Base-by-base conservation (phyloP, 2,113 vertebrate genomes). In the Climacteris rufus region DNA sequence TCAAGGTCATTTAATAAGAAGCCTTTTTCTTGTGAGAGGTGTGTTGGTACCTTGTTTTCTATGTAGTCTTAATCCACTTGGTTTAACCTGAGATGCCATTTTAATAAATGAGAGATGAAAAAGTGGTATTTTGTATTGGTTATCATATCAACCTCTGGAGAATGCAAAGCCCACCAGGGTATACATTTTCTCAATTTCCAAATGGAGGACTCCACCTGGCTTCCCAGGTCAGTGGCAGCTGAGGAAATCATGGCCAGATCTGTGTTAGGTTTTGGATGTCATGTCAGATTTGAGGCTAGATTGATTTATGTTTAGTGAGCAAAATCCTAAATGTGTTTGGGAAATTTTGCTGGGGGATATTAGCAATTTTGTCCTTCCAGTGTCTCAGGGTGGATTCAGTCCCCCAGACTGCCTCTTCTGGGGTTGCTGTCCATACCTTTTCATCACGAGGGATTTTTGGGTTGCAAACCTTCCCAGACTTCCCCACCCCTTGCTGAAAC, bases 1-100 rank as follows among this genome's bases (percentile, higher is more conserved):
- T 92, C 63, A 90, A 88, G 87, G 88, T 89, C 13, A 1, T 79
- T 93, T 79, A 69, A 35, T 77, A 16, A 45, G 42, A 65, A 71
- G 13, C 23, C 23, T 66, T 77, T 72, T 72, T 40, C 65, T 59
- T 53, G 11, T 1, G 37, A 30, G 65, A 60, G 35, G 3, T 69
- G 21, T 45, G 54, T 63, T 83, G 60, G 30, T 74, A n/a, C 75
- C 13, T 69, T 27, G 3, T 45, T 33, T 83, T 85, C 24, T 28
- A 24, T 52, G 30, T 35, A 19, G 15, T 49, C 31, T 56, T 45
- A 28, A 35, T 47, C 33, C 69, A 16, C 25, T 76, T 6, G 1
- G 13, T 71, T 76, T 57, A 53, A 33, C 19, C 47, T 19, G 28
- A 78, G 52, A 23, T 35, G 3, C 6, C 5, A 28, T n/a, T 87